phyloP scores from a whole-genome alignment of 2,797 vertebrate genomes.

The Crenichthys baileyi region DNA sequence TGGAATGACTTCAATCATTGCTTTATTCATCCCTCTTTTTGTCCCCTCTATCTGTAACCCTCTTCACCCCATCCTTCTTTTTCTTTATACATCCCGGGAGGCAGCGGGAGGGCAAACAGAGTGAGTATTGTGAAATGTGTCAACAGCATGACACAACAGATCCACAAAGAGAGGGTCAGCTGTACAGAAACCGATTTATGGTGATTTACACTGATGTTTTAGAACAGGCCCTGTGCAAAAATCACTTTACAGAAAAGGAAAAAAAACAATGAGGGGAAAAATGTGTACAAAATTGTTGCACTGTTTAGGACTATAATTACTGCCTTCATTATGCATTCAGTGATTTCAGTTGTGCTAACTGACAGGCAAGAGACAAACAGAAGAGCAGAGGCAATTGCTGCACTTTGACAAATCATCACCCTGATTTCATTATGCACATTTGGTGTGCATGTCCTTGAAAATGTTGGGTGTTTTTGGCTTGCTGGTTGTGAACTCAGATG shows the following conservation, averaged over 20 bases:
- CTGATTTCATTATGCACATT: slow-evolving; percentile 34
- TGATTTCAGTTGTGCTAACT: slow-evolving; percentile 54
- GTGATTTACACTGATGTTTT: slow-evolving; percentile 29
- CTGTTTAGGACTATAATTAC: slow-evolving; percentile 46
- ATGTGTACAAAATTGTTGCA: slow-evolving; percentile 13
- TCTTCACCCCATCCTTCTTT: slow-evolving; percentile 18
- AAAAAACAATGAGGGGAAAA: slow-evolving; percentile 18
- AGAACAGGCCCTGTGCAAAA: slow-evolving; percentile 8
- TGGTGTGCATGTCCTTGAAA: slow-evolving; percentile 16
- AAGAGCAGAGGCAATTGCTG: slow-evolving; percentile 61
- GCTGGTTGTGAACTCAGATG: slow-evolving; percentile 60
- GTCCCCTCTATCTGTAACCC: slow-evolving; percentile 25
- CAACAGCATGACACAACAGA: slow-evolving; percentile 47
- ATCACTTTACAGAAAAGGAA: slow-evolving; percentile 29
- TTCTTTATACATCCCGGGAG: slow-evolving; percentile 39
- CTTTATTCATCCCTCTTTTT: slow-evolving; percentile 39
- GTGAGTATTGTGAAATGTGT: slow-evolving; percentile 45
- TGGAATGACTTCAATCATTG: slow-evolving; percentile 55
- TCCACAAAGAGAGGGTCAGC: slow-evolving; percentile 30
- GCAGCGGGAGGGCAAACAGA: slow-evolving; percentile 29
- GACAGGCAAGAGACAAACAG: slow-evolving; percentile 53
- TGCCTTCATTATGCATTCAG: slow-evolving; percentile 62
- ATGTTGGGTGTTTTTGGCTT: slow-evolving; percentile 35
- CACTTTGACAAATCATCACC: slow-evolving; percentile 45
- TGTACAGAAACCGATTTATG: slow-evolving; percentile 31